phyloP scores from a whole-genome alignment of 2,113 vertebrate genomes.

The Charina bottae region DNA sequence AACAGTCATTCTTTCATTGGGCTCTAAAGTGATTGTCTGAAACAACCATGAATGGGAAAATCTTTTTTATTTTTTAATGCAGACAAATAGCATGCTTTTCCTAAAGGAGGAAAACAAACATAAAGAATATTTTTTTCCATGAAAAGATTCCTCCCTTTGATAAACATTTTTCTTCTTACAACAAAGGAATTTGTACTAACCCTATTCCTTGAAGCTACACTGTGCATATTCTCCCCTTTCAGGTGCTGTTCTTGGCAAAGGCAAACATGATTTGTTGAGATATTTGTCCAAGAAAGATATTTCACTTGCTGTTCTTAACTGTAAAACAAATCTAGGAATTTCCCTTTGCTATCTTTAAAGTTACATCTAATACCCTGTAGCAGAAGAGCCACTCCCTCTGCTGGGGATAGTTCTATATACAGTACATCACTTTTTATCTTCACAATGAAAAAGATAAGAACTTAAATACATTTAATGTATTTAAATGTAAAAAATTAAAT shows the following conservation, averaged over 20 bases:
- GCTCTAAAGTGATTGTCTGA: not conserved
- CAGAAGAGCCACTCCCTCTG: constrained; percentile 62
- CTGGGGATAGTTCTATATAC: constrained; percentile 59
- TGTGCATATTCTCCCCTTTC: not conserved
- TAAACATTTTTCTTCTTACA: not conserved
- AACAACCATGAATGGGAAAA: not conserved
- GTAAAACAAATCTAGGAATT: constrained; percentile 40
- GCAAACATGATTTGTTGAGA: not conserved
- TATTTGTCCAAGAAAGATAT: not conserved
- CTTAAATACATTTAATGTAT: not conserved
- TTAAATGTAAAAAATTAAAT: not conserved
- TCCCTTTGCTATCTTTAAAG: constrained; percentile 28
- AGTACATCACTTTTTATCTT: constrained; percentile 31
- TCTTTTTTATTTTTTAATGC: not conserved
- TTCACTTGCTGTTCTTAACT: not conserved
- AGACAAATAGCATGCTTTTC: not conserved
- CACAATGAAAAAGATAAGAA: constrained; percentile 3
- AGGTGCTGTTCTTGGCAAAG: not conserved
- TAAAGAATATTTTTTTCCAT: not conserved
- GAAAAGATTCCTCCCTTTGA: not conserved
- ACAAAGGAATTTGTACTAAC: too few relatives aligned
- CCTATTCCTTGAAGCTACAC: not conserved
- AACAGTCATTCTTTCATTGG: not conserved
- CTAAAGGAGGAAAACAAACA: not conserved
- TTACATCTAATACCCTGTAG: constrained; percentile 23